Base-by-base conservation (phyloP, 2,888 invertebrate species). In the Platynereis dumerilii region DNA sequence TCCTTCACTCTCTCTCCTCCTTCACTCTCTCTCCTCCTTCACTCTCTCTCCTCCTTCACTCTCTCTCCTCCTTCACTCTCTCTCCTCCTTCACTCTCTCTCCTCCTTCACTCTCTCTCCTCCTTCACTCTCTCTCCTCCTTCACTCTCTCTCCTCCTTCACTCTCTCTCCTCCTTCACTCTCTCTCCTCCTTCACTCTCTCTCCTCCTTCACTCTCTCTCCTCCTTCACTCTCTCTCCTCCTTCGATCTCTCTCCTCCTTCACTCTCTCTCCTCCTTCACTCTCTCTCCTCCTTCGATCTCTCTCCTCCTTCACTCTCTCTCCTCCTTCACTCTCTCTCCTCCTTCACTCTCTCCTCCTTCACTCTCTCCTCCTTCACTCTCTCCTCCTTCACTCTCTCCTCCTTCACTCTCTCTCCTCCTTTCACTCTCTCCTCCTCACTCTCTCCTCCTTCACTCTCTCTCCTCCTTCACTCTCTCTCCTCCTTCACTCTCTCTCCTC, bases 351-450 rank as follows among this genome's bases (percentile, higher is more conserved):
- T n/a, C n/a, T n/a, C n/a, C n/a, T n/a, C n/a, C n/a, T n/a, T n/a
- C n/a, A n/a, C n/a, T n/a, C n/a, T n/a, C n/a, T n/a, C n/a, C n/a
- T n/a, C n/a, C n/a, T n/a, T n/a, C n/a, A n/a, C n/a, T n/a, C n/a
- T n/a, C n/a, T n/a, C n/a, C n/a, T 27, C 59, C 45, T 27, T 55
- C 59, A n/a, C 27, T 27, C 27, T 27, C 56, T 57, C 59, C 27
- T 55, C 59, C 55, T 20, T 59, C 53, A 20, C 27, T 27, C 27
- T 27, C 59, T 20, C 55, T 55, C 59, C 27, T 55, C 59, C 55
- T 28, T 28, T 61, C 62, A 39, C 64, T 34, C 12, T 34, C 22
- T 10, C 63, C 12, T 34, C 5, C 27, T 24, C 5, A 26, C 27
- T 15, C 22, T 3, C 64, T 59, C 26, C 28, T 61, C 62, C n/a